Percentiles rank a stretch among this genome's conserved stretches.
These are phyloP conservation scores for Pocillopora meandrina DNA, from an alignment of 92 coral and sea anemone species.

Conservation along the genomic window DNA sequence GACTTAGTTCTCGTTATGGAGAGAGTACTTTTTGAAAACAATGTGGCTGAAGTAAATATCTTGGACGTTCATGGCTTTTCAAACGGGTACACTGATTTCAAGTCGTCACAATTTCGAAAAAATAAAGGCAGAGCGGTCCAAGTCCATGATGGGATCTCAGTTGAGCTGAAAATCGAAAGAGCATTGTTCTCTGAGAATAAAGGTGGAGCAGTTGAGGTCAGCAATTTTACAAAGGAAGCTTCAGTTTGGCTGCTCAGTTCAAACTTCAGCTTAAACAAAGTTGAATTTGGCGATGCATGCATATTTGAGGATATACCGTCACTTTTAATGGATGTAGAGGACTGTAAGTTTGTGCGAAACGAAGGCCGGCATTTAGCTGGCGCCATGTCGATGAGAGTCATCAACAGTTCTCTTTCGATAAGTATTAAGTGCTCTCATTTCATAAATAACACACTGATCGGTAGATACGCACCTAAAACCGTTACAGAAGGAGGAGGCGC, in stretches of 20 bases:
- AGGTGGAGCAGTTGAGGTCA: slow-evolving; percentile 21
- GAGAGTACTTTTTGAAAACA: background rate
- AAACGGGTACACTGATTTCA: background rate
- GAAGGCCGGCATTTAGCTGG: slow-evolving; percentile 11
- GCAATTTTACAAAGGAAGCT: slow-evolving; percentile 14
- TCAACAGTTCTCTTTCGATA: background rate
- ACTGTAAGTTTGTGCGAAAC: slow-evolving; percentile 14
- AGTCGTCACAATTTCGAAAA: background rate
- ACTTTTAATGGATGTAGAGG: slow-evolving; percentile 5
- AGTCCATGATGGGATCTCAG: slow-evolving; percentile 1
- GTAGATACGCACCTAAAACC: background rate
- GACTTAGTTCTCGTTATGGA: background rate
- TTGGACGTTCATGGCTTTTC: slow-evolving; percentile 14
- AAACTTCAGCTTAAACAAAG: slow-evolving; percentile 16
- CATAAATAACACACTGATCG: background rate
- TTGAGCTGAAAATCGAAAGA: background rate
- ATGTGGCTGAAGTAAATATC: slow-evolving; percentile 11
- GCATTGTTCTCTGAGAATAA: background rate
- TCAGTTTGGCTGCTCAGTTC: slow-evolving; percentile 12
- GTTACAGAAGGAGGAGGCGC: slow-evolving; percentile 21
- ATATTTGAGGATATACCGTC: background rate
- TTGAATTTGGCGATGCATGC: slow-evolving; percentile 17
- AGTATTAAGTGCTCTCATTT: slow-evolving; percentile 7
- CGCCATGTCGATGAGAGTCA: slow-evolving; percentile 9
- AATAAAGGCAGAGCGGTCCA: slow-evolving; percentile 18